Evolutionary conservation across 2,888 invertebrate species (phyloP).

Genomic region (Smittia sp.): DNA sequence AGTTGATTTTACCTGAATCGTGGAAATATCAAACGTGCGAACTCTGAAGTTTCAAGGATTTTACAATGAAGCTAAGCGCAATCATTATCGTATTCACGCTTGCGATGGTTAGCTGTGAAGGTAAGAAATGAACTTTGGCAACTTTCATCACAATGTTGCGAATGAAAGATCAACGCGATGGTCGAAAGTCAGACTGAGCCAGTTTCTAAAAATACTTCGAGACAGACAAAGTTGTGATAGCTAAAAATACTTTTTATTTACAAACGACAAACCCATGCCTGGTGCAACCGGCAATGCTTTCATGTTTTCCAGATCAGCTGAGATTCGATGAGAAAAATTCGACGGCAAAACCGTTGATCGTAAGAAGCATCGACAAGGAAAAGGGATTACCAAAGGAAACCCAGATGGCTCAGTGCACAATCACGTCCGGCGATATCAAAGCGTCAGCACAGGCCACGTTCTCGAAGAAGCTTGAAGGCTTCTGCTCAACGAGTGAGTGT

Average conservation of each 20-base stretch:
- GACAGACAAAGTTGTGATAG: neutral
- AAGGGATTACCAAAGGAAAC: constrained; percentile 26
- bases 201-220: neutral
- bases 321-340: neutral
- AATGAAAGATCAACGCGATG: too few species aligned
- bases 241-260: constrained; percentile 27
- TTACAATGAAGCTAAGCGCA: too few species aligned
- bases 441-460: constrained; percentile 32
- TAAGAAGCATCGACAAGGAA: constrained; percentile 15
- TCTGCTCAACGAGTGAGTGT: constrained; percentile 22
- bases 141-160: too few species aligned
- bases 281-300: too few species aligned
- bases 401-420: constrained; percentile 37
- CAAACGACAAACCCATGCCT: too few species aligned
- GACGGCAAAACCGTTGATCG: neutral
- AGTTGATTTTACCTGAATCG: neutral
- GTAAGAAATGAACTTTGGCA: too few species aligned
- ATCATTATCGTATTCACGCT: too few species aligned
- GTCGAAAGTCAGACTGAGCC: too few species aligned
- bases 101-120: too few species aligned
- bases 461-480: constrained; percentile 32
- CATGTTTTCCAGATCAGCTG: neutral
- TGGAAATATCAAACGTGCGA: neutral
- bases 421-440: constrained; percentile 27
- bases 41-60: neutral